A percentile compares a stretch with the other conserved stretches of the same genome.
These are phyloP conservation scores for Polyommatus icarus DNA, from an alignment of 2,888 invertebrate genomes.

Conservation along the genomic window DNA sequence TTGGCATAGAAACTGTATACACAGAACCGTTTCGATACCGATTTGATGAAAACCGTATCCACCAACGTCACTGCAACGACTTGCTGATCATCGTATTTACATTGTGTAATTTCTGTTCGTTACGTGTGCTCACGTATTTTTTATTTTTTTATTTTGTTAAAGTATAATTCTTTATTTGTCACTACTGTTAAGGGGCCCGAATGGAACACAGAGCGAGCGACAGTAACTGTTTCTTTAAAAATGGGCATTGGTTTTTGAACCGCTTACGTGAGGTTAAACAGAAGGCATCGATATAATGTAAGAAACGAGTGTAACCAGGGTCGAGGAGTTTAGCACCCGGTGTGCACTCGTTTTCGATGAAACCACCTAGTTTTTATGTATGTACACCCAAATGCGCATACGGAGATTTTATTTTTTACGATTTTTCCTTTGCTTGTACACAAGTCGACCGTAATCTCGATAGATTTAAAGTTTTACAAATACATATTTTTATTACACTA, in stretches of 20 bases:
- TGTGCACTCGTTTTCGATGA: background rate
- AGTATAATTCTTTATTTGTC: conserved; percentile 20
- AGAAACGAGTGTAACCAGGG: conserved; percentile 13
- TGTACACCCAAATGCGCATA: conserved; percentile 11
- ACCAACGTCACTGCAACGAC: conserved; percentile 10
- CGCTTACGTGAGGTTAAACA: conserved; percentile 1
- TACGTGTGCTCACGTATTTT: conserved; percentile 24
- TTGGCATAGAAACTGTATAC: conserved; percentile 52
- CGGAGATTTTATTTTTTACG: background rate
- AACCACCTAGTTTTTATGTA: conserved; percentile 9
- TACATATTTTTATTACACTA: background rate
- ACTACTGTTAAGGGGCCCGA: conserved; percentile 14
- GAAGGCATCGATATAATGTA: conserved; percentile 12
- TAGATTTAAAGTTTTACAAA: background rate
- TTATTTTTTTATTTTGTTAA: conserved; percentile 15
- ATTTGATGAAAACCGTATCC: conserved; percentile 30
- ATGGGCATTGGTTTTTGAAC: conserved; percentile 24
- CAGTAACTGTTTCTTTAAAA: background rate
- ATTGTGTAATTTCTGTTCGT: conserved; percentile 28
- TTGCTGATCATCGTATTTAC: conserved; percentile 15
- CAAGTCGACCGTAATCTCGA: background rate
- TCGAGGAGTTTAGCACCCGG: background rate
- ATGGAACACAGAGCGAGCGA: background rate
- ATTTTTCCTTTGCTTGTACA: background rate
- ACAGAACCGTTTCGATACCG: conserved; percentile 41